These are phyloP conservation scores for Salvator merianae DNA, from an alignment of 2,113 vertebrate genomes.

Conservation along the genomic window DNA sequence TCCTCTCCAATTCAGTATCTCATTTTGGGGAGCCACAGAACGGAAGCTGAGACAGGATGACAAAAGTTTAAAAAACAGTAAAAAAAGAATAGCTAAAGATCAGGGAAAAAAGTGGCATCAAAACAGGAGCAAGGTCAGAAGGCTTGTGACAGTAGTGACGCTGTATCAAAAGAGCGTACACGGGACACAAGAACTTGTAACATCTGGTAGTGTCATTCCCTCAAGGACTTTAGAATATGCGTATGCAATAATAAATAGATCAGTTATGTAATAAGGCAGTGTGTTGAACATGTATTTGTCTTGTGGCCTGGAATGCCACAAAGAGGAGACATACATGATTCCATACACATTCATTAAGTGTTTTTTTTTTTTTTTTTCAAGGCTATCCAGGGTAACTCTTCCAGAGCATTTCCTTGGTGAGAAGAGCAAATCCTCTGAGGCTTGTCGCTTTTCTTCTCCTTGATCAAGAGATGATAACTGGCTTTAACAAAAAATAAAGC, in stretches of 20 bases:
- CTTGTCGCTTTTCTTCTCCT: slow-evolving; percentile 70
- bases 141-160: slow-evolving; percentile 62
- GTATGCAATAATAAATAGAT: slow-evolving; percentile 91
- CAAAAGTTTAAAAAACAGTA: slow-evolving; percentile 49
- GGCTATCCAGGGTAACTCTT: slow-evolving; percentile 88
- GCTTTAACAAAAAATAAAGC: slow-evolving; percentile 78
- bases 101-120: slow-evolving; percentile 60
- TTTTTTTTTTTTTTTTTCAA: slow-evolving; percentile 80
- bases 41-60: slow-evolving; percentile 64
- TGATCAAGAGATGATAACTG: slow-evolving; percentile 77
- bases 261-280: slow-evolving; percentile 92
- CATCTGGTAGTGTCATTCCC: slow-evolving; percentile 74
- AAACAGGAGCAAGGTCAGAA: slow-evolving; percentile 67
- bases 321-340: slow-evolving; percentile 78
- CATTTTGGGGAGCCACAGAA: slow-evolving; percentile 63
- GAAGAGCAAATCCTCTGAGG: slow-evolving; percentile 78
- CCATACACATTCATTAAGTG: slow-evolving; percentile 86
- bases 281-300: slow-evolving; percentile 87
- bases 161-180: slow-evolving; percentile 71
- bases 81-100: slow-evolving; percentile 54
- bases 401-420: slow-evolving; percentile 77
- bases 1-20: slow-evolving; percentile 43
- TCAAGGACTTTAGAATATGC: slow-evolving; percentile 71
- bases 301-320: slow-evolving; percentile 81
- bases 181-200: slow-evolving; percentile 60